Percentiles rank a stretch among this genome's conserved stretches.
phyloP scores from a whole-genome alignment of 2,797 vertebrate species.

The Spheniscus humboldti region DNA sequence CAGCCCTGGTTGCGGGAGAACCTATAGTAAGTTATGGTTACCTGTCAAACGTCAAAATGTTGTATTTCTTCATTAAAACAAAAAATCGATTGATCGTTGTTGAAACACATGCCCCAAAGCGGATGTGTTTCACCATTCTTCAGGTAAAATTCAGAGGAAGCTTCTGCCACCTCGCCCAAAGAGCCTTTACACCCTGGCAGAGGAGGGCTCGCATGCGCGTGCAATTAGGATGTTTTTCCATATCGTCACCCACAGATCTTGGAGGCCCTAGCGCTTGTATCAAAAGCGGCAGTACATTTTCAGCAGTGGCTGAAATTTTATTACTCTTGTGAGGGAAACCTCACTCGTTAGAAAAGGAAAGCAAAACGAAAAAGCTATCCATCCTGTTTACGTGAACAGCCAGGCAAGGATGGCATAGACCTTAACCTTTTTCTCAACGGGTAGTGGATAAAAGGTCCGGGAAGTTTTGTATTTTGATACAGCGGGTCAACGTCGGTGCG shows the following conservation, averaged over 20 bases:
- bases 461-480: background rate
- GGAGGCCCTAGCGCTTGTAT: background rate
- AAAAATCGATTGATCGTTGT: fast-evolving
- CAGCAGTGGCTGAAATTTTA: background rate
- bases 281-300: background rate
- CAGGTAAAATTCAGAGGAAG: background rate
- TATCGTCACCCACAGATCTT: too few relatives aligned
- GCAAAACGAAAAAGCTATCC: too few relatives aligned
- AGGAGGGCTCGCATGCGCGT: fast-evolving
- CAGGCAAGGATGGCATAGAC: fast-evolving
- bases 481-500: fast-evolving
- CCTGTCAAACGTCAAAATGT: too few relatives aligned
- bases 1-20: background rate
- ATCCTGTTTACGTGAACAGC: fast-evolving
- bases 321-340: background rate
- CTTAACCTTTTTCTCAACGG: too few relatives aligned
- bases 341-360: background rate
- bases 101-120: background rate
- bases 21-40: fast-evolving
- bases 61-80: background rate
- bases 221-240: too few relatives aligned
- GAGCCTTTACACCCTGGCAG: too few relatives aligned
- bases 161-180: background rate
- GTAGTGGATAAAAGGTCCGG: background rate
- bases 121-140: fast-evolving